A percentile compares a stretch with the other conserved stretches of the same genome.
Evolutionary conservation across 2,797 vertebrate genomes (phyloP).

Genomic region (Amblyopsis hoosieri): DNA sequence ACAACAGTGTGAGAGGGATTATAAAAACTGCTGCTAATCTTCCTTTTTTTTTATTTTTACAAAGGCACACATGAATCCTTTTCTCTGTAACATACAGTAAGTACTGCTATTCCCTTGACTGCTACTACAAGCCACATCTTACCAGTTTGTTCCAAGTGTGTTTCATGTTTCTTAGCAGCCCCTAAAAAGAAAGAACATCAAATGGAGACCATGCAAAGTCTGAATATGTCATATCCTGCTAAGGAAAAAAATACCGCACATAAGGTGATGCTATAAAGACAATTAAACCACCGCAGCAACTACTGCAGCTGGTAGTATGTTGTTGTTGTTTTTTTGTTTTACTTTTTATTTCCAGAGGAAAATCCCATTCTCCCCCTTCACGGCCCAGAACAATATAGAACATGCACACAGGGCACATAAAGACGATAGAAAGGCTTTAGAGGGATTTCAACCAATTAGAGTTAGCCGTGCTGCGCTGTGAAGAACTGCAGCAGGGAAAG

Average conservation of each 20-base stretch:
- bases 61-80: slow-evolving; percentile 22
- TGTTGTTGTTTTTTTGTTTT: slow-evolving; percentile 5
- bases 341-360: neutral
- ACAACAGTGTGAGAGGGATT: slow-evolving; percentile 49
- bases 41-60: slow-evolving; percentile 35
- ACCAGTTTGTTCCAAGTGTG: slow-evolving; percentile 33
- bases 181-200: slow-evolving; percentile 24
- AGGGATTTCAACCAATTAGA: slow-evolving; percentile 76
- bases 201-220: slow-evolving; percentile 59
- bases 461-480: slow-evolving; percentile 54
- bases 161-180: slow-evolving; percentile 44
- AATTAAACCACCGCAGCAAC: slow-evolving; percentile 47
- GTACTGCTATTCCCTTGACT: slow-evolving; percentile 20
- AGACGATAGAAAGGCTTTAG: slow-evolving; percentile 60
- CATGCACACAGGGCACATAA: slow-evolving; percentile 33
- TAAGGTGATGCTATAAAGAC: slow-evolving; percentile 35
- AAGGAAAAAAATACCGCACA: slow-evolving; percentile 41
- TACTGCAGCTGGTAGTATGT: slow-evolving; percentile 50
- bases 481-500: slow-evolving; percentile 65
- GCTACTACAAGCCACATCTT: slow-evolving; percentile 39
- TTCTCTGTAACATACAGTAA: too few relatives aligned
- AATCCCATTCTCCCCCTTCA: neutral
- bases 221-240: slow-evolving; percentile 56
- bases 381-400: slow-evolving; percentile 36
- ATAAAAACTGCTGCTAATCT: slow-evolving; percentile 59